Evolutionary conservation across 2,888 invertebrate genomes (phyloP).

Genomic region (Formica aserva): DNA sequence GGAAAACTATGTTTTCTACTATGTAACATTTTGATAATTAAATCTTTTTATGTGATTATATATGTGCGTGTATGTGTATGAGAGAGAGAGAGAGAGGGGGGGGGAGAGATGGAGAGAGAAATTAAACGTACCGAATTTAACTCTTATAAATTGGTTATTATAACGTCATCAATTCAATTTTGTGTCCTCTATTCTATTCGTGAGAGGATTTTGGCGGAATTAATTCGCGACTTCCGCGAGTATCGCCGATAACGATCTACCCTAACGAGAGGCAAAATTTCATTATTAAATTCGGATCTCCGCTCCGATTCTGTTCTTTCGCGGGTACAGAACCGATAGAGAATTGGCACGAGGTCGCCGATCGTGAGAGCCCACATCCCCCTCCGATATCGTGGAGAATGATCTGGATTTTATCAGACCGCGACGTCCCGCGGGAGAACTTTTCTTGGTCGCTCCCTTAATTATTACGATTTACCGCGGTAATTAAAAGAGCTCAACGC

Average conservation of each 20-base stretch:
- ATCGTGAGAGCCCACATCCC: constrained; percentile 72
- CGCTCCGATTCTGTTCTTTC: constrained; percentile 39
- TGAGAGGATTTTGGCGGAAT: constrained; percentile 32
- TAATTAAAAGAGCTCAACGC: constrained; percentile 71
- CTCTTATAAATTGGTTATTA: neutral
- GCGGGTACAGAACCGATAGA: constrained; percentile 45
- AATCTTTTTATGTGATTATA: neutral
- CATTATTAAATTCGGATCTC: constrained; percentile 71
- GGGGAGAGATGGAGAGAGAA: neutral
- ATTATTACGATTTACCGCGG: constrained; percentile 79
- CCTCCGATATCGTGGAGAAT: constrained; percentile 75
- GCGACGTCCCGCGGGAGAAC: constrained; percentile 73
- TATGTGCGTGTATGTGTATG: neutral
- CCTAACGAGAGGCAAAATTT: constrained; percentile 58
- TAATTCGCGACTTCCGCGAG: constrained; percentile 75
- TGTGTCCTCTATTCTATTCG: neutral
- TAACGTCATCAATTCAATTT: constrained; percentile 1
- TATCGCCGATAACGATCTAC: constrained; percentile 76
- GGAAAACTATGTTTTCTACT: too few species aligned
- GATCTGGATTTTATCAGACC: constrained; percentile 80
- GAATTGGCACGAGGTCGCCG: constrained; percentile 64
- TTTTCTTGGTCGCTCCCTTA: constrained; percentile 77
- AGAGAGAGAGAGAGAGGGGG: neutral
- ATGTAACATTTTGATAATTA: neutral
- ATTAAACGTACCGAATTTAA: neutral